phyloP scores from a whole-genome alignment of 2,113 vertebrate genomes.

The Bujurquina vittata region DNA sequence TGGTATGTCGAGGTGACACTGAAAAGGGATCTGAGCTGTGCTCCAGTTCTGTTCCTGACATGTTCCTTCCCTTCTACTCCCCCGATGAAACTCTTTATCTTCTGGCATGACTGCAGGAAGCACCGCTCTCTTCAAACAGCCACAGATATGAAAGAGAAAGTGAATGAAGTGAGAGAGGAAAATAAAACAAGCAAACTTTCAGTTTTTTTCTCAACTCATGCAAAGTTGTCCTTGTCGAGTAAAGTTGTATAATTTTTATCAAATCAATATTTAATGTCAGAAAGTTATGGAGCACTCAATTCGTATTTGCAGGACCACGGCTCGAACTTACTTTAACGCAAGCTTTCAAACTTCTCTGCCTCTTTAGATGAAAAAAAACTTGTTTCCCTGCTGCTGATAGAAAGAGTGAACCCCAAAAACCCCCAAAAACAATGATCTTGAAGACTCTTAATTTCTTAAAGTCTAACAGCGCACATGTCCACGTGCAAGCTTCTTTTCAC shows the following conservation, averaged over 20 bases:
- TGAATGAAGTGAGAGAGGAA: neutral
- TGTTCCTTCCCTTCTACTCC: conserved; percentile 35
- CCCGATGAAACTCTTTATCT: conserved; percentile 41
- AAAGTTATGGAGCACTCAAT: neutral
- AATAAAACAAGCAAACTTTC: neutral
- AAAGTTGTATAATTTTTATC: neutral
- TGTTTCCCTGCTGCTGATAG: no score
- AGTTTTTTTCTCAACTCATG: neutral
- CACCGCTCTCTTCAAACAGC: conserved; percentile 16
- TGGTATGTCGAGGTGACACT: conserved; percentile 21
- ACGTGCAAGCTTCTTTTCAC: no score
- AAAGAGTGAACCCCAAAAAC: no score
- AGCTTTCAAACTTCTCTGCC: no score
- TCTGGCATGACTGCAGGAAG: conserved; percentile 20
- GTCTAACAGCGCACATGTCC: no score
- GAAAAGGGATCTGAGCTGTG: conserved; percentile 38
- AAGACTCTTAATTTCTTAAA: no score
- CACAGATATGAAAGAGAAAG: conserved; percentile 1
- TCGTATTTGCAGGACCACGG: neutral
- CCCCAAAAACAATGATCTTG: no score
- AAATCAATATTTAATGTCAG: neutral
- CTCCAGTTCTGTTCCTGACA: conserved; percentile 43
- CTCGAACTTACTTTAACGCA: neutral
- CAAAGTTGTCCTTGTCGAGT: neutral
- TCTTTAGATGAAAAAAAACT: no score